A percentile compares a stretch with the other conserved stretches of the same genome.
phyloP scores from a whole-genome alignment of 1,140 invertebrate genomes.

The Danaus plexippus region DNA sequence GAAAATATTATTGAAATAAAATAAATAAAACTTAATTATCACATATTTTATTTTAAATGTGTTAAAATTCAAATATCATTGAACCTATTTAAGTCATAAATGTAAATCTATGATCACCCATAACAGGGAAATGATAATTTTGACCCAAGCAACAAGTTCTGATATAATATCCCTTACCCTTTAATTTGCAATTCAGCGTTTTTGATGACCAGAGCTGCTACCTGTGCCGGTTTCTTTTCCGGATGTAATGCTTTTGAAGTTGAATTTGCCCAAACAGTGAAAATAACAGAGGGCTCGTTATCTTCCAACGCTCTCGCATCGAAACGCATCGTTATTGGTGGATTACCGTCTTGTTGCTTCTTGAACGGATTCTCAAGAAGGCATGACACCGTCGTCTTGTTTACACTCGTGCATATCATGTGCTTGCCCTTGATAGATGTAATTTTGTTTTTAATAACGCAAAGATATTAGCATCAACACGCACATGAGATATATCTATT shows the following conservation, averaged over 20 bases:
- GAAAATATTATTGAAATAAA: conserved; percentile 30
- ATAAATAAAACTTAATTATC: background rate
- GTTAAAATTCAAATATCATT: no score
- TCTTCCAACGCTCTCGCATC: conserved; percentile 82
- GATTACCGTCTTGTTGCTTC: conserved; percentile 69
- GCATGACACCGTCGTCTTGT: conserved; percentile 83
- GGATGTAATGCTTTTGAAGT: conserved; percentile 80
- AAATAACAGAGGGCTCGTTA: conserved; percentile 78
- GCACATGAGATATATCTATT: no score
- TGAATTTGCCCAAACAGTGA: conserved; percentile 88
- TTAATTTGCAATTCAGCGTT: conserved; percentile 86
- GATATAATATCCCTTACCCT: conserved; percentile 73
- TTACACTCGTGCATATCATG: conserved; percentile 80
- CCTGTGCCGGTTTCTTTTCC: conserved; percentile 70
- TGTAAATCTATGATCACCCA: no score
- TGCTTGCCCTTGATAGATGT: conserved; percentile 66
- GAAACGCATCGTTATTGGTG: conserved; percentile 81
- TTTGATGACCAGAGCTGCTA: conserved; percentile 81
- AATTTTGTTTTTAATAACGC: background rate
- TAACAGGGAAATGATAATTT: no score
- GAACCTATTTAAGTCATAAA: no score
- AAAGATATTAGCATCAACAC: background rate
- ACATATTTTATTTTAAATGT: no score
- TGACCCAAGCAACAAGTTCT: no score
- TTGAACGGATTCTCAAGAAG: conserved; percentile 92